Base-by-base conservation (phyloP, 2,888 invertebrate genomes). In the Heliconius hortense region DNA sequence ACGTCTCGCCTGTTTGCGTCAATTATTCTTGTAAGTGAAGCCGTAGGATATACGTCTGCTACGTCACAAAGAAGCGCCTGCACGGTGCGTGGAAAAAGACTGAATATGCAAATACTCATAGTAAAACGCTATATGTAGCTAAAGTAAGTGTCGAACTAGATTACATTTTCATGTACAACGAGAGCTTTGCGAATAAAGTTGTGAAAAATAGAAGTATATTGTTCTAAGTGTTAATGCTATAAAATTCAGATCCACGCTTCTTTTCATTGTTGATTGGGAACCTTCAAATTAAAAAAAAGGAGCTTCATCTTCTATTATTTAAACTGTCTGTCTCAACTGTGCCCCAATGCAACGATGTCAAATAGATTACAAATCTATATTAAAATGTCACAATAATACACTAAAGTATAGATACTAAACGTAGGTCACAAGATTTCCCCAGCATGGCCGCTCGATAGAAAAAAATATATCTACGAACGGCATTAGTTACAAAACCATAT, bases 1-100 rank as follows among this genome's bases (percentile, higher is more conserved):
- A 64, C 79, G 82, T 81, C 82, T 81, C 81, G 81, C 81, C 81
- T 82, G 82, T 83, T 85, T 83, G 82, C 81, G 80, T 84, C 84
- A 81, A 88, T 87, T 85, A 86, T 84, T 82, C 79, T 79, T 81
- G 79, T 81, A 79, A 78, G 77, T 79, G 78, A 80, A 81, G 79
- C 78, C 77, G 75, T 67, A 69, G 75, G 73, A 76, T 70, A 66
- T 76, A 77, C 77, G 76, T 78, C 74, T 77, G 74, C 60, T 63
- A 63, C 74, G 74, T 74, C 74, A 74, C 71, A 77, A 74, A 74
- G 76, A 72, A 59, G 70, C 56, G 74, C 70, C 64, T 62, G 21
- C 74, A 53, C 21, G 56, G 18, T 39, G 26, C 53, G 35, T 69
- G 69, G 62, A 63, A 71, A 74, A 71, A 64, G 59, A 64, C 53